Base-by-base conservation (phyloP, 1,140 invertebrate genomes). In the Macrobrachium nipponense region DNA sequence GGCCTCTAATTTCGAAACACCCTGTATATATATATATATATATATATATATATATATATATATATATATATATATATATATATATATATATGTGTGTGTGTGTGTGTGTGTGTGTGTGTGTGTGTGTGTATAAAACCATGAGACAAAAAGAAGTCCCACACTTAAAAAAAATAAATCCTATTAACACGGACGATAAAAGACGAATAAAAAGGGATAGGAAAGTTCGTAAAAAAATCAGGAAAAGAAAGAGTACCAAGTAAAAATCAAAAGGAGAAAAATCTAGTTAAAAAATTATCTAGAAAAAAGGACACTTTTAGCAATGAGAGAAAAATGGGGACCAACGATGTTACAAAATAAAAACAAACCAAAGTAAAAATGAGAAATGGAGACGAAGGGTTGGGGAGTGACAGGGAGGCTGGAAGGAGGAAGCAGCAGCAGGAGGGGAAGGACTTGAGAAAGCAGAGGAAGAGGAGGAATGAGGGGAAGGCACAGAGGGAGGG, bases 281-380 rank as follows among this genome's bases (percentile, higher is more conserved):
- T 2, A 72, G 20, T n/a, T 23, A 36, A 18, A 18, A 36, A 12
- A 36, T 14, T 14, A 18, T 14, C 14, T n/a, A 36, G 66, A 72
- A 17, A 72, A 72, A 36, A 15, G 20, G 51, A 36, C 27, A 36
- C 27, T 36, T 36, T 36, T 36, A 36, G 27, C 27, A 36, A 36
- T 36, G 27, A 36, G 27, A 36, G 27, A 36, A 36, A 20, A 20
- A 78, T 43, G 20, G 20, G 11, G 20, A 59, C 4, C 17, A 20
- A 20, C 15, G 10, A 58, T 58, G 75, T 58, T 43, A 59, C 43
- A 78, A 20, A 78, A 58, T 58, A 58, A 78, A 58, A 78, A 58
- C 5, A 58, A 78, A 58, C 17, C 17, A 78, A 20, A 78, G 43
- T n/a, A 59, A 73, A 27, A 73, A 36, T 73, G 15, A 73, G 18